Evolutionary conservation across 2,113 vertebrate species (phyloP).

Genomic region (Salminus brasiliensis): DNA sequence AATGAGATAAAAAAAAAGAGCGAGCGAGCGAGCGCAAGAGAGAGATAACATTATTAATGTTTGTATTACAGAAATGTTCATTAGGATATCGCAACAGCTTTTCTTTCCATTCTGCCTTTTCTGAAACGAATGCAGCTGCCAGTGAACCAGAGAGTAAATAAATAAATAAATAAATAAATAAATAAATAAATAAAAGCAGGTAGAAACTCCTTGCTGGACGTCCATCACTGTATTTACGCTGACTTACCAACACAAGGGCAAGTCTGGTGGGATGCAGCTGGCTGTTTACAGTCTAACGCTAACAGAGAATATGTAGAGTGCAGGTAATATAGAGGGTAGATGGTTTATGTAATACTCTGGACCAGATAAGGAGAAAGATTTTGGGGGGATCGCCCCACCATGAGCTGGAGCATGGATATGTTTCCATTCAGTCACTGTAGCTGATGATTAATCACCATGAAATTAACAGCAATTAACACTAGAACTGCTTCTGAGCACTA

Average conservation of each 20-base stretch:
- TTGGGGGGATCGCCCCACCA: neutral
- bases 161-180: too few relatives aligned
- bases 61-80: constrained; percentile 37
- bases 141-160: neutral
- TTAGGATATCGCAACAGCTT: constrained; percentile 9
- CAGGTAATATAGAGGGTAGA: neutral
- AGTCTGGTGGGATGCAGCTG: neutral
- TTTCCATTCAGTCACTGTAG: too few relatives aligned
- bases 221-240: neutral
- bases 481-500: too few relatives aligned
- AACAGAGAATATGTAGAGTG: neutral
- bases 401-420: too few relatives aligned
- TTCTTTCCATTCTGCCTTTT: neutral
- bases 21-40: neutral
- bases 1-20: constrained; percentile 17
- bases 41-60: constrained; percentile 33
- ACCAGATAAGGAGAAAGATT: neutral
- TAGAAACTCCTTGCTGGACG: too few relatives aligned
- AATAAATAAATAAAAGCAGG: neutral
- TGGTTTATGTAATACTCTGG: neutral
- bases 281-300: neutral
- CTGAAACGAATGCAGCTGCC: neutral
- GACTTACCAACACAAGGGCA: neutral
- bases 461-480: too few relatives aligned
- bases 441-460: too few relatives aligned